Evolutionary conservation across 2,888 invertebrate genomes (phyloP), one percentile per base, ranked within the genome.

Genomic region (Watsonalla binaria): DNA sequence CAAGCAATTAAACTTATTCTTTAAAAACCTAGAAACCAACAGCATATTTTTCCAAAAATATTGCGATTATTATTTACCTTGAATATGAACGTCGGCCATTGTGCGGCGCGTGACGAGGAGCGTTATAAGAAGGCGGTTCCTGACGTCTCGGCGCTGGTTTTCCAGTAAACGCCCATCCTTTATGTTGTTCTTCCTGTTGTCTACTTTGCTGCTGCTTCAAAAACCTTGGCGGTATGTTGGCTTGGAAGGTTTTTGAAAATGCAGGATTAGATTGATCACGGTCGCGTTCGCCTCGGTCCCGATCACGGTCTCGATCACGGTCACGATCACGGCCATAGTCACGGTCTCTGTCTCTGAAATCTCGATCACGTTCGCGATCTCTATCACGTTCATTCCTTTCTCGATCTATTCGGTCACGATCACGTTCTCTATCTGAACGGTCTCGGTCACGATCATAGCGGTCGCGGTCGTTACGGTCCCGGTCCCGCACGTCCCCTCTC

Each of bases 191-290:
- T 11, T 85, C 92, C 65, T 90, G 85, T 55, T 86, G 85, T 51
- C 90, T 75, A 61, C 86, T 93, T 61, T 93, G 92, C 68, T 96
- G 95, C 70, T 96, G 95, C 70, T 95, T 95, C 70, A 95, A 93
- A 82, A 97, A 96, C 56, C 97, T 92, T 13, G 97, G 97, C 53
- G 97, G 97, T 72, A 97, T 92, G 84, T 96, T 95, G 51, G 93
- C 94, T 81, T 96, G 96, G 84, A 96, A 96, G 62, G 94, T 93
- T 69, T 94, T 93, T 6, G 95, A 94, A 77, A 94, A 96, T 35
- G 92, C 92, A 1, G 93, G 91, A 64, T 93, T 93, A 52, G 90
- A 82, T 65, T 92, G 92, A 53, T 92, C 88, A 37, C 88, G 82
- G 50, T 80, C 78, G n/a, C 48, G 37, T 49, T 83, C 83, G 35